Evolutionary conservation across 2,888 invertebrate species (phyloP).

Genomic region (Microctonus aethiopoides): DNA sequence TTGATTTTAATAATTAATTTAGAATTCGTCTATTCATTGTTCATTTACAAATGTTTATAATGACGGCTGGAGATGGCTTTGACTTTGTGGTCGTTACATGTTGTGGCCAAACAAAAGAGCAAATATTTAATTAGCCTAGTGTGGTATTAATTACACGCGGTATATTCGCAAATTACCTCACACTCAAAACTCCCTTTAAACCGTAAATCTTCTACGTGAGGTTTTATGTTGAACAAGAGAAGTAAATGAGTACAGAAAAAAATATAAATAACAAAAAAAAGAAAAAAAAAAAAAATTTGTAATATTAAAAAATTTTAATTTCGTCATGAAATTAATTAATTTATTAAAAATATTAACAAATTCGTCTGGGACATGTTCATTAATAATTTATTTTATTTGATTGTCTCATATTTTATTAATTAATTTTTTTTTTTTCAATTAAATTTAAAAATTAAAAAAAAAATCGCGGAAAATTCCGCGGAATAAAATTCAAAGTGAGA

Average conservation of each 20-base stretch:
- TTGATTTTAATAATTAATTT: neutral
- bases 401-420: too few relatives aligned
- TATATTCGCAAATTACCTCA: constrained; percentile 3
- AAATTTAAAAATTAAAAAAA: too few relatives aligned
- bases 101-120: constrained; percentile 23
- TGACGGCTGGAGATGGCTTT: neutral
- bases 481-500: neutral
- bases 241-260: too few relatives aligned
- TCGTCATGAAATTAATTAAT: too few relatives aligned
- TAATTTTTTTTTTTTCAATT: neutral
- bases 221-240: neutral
- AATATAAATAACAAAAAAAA: too few relatives aligned
- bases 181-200: neutral
- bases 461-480: too few relatives aligned
- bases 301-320: neutral
- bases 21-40: neutral
- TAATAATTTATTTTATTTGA: neutral
- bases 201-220: neutral
- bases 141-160: constrained; percentile 50
- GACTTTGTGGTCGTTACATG: neutral
- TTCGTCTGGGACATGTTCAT: too few relatives aligned
- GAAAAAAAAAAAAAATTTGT: neutral
- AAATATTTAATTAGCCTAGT: constrained; percentile 52
- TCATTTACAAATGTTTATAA: neutral
- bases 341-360: too few relatives aligned